phyloP scores from a whole-genome alignment of 2,113 vertebrate species.

The Melanerpes formicivorus region DNA sequence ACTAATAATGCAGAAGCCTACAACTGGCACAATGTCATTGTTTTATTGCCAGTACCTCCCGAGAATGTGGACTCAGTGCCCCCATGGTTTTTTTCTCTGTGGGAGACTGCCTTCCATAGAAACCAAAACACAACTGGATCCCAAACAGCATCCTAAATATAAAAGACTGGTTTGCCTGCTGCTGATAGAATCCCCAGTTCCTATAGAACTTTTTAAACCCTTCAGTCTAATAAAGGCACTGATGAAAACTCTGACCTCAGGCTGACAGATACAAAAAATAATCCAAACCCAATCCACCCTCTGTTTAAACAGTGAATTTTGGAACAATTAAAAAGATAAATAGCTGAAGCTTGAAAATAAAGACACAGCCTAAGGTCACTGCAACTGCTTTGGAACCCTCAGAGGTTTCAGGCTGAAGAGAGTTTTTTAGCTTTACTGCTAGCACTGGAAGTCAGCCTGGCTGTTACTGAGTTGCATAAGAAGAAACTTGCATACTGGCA shows the following conservation, averaged over 20 bases:
- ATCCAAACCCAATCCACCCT: neutral
- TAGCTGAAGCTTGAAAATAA: constrained; percentile 35
- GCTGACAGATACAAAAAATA: neutral
- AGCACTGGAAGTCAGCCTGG: neutral
- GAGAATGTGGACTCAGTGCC: constrained; percentile 3
- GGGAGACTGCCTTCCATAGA: neutral
- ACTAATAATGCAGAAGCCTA: neutral
- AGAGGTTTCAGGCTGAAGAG: neutral
- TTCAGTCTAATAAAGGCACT: constrained; percentile 2
- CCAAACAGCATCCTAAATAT: constrained; percentile 3
- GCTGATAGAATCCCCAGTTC: neutral
- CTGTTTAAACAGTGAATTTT: constrained; percentile 11
- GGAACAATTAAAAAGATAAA: constrained; percentile 31
- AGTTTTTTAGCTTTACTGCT: neutral
- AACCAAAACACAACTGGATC: neutral
- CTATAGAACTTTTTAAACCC: neutral
- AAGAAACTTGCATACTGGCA: neutral
- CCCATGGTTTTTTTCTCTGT: neutral
- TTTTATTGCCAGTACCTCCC: neutral
- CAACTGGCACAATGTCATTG: neutral
- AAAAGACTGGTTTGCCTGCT: neutral
- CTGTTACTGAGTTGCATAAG: neutral
- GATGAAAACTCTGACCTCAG: neutral
- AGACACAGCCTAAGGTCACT: neutral
- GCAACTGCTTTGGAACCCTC: neutral